Evolutionary conservation across 2,113 vertebrate species (phyloP), one percentile per base, ranked within the genome.

Genomic region (Phaethornis superciliosus): DNA sequence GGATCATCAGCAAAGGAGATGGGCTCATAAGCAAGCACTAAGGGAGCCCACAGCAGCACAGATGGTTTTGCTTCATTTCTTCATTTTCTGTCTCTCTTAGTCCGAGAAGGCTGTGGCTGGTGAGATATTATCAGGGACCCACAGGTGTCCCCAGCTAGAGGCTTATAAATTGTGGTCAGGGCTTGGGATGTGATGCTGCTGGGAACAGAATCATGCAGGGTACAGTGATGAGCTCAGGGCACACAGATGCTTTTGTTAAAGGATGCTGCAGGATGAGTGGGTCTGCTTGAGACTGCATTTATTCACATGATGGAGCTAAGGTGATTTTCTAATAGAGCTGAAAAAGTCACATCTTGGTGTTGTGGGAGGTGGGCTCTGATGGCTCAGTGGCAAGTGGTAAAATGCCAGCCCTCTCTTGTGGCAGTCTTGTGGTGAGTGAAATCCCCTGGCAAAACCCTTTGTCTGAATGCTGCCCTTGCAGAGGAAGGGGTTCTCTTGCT

Each of bases 101-200:
- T 18, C 23, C 44, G n/a, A 37, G 12, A 9, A 44, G 26, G 4
- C 58, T 33, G 35, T 14, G 80, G 23, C 70, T 79, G 62, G 10
- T 18, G 62, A 65, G n/a, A 35, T 0, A 0, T 60, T 71, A 10
- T 5, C 1, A 0, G 52, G 55, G 12, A 21, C 51, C 54, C 5
- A 0, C 22, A 30, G 55, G 51, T n/a, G 0, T 54, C 51, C 27
- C 49, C 54, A 7, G 15, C 5, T 28, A 44, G 32, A 52, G 47
- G 44, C 6, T 88, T 79, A 42, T 24, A 20, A 47, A 44, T 2
- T 5, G 19, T 32, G 44, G 4, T 64, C 44, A 44, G 58, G 22
- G 44, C 47, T 89, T 67, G 72, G 68, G 68, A 7, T 77, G 64
- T 7, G 81, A 8, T 33, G 37, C 58, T 59, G 2, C 22, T 20